phyloP scores from a whole-genome alignment of 2,113 vertebrate species.

The Pogona vitticeps region DNA sequence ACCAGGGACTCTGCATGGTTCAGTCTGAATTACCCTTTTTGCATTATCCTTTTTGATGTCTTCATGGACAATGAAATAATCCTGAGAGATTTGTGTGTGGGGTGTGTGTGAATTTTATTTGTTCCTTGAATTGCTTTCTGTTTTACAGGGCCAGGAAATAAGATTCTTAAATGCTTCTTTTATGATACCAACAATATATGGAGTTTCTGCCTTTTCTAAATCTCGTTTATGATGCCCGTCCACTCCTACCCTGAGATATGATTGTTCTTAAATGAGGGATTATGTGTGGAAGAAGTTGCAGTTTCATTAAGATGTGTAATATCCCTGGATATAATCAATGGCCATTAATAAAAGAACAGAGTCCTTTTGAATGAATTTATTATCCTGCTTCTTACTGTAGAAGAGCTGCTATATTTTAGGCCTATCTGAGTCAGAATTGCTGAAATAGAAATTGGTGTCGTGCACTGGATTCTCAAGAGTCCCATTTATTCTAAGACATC shows the following conservation, averaged over 20 bases:
- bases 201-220: neutral
- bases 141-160: neutral
- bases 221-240: neutral
- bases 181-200: neutral
- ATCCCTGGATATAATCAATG: conserved; percentile 34
- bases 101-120: too few species aligned
- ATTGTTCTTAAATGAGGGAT: conserved; percentile 22
- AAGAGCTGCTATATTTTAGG: neutral
- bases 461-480: conserved; percentile 44
- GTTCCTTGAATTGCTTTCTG: neutral
- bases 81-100: neutral
- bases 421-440: conserved; percentile 26
- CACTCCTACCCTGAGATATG: neutral
- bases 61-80: neutral
- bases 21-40: neutral
- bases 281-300: conserved; percentile 8
- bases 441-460: conserved; percentile 42
- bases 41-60: neutral
- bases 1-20: neutral
- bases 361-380: conserved; percentile 28
- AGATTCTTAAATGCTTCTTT: neutral
- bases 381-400: conserved; percentile 42
- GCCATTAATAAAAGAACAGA: conserved; percentile 11
- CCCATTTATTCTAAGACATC: conserved; percentile 43
- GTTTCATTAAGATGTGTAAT: conserved; percentile 21